These are phyloP conservation scores for Cephus runcator DNA, from an alignment of 2,888 invertebrate species.

Conservation along the genomic window DNA sequence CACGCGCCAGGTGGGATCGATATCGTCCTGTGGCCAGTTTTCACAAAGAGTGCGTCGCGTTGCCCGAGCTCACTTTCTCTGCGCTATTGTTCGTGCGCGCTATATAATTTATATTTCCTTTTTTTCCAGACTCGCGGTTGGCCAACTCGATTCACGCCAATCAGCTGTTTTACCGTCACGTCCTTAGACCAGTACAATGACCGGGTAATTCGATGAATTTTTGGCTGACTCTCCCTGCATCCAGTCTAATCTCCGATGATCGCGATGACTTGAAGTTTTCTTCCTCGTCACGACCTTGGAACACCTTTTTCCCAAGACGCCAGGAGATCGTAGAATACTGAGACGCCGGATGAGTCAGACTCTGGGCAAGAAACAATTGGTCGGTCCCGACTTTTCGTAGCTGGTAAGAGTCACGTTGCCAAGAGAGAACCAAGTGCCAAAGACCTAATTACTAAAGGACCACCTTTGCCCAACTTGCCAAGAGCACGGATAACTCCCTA, in stretches of 20 bases:
- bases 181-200: conserved; percentile 38
- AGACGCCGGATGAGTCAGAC: neutral
- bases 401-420: neutral
- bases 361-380: neutral
- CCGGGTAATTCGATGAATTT: conserved; percentile 30
- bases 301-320: neutral
- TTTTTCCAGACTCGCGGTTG: conserved; percentile 26
- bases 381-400: neutral
- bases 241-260: neutral
- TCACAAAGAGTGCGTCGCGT: neutral
- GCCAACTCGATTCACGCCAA: conserved; percentile 33
- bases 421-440: neutral
- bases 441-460: neutral
- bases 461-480: neutral
- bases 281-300: neutral
- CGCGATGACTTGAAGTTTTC: neutral
- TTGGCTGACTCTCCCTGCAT: neutral
- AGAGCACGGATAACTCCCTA: neutral
- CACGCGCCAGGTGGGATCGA: neutral
- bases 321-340: neutral
- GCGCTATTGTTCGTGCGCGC: conserved; percentile 13
- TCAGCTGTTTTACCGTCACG: conserved; percentile 37
- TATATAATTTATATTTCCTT: neutral
- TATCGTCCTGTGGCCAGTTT: neutral
- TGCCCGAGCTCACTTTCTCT: conserved; percentile 35